A percentile compares a stretch with the other conserved stretches of the same genome.
phyloP scores from a whole-genome alignment of 2,113 vertebrate genomes.

The Sigmodon hispidus region DNA sequence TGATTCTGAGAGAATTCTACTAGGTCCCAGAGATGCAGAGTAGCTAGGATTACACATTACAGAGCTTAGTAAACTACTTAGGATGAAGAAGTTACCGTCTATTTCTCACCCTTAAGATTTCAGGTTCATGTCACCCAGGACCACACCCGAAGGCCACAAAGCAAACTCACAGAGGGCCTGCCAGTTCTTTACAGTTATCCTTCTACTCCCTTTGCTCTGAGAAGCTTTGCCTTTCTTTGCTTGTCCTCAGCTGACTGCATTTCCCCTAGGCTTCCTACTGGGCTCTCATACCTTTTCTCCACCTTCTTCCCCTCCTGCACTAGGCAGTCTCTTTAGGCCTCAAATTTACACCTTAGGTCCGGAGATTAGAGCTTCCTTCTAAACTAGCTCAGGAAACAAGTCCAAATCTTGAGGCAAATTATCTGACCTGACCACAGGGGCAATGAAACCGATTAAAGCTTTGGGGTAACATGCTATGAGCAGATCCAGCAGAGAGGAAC shows the following conservation, averaged over 20 bases:
- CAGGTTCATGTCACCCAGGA: too few relatives aligned
- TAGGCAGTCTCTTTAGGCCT: not conserved
- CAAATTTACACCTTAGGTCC: not conserved
- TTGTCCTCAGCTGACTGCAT: not conserved
- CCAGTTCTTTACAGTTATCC: too few relatives aligned
- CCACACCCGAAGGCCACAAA: too few relatives aligned
- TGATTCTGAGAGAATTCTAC: not conserved
- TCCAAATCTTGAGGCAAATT: not conserved
- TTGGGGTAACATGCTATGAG: not conserved
- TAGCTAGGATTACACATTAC: not conserved
- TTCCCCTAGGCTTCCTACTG: not conserved
- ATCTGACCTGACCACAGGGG: not conserved
- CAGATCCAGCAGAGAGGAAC: not conserved
- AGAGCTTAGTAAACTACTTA: not conserved
- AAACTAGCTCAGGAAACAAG: not conserved
- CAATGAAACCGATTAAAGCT: not conserved
- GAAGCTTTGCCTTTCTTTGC: not conserved
- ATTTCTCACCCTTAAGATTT: not conserved
- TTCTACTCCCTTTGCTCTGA: not conserved
- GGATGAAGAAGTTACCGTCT: not conserved
- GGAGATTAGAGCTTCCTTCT: not conserved
- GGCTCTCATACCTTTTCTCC: not conserved
- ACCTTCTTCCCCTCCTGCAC: not conserved
- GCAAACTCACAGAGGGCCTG: not conserved
- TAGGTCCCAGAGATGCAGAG: not conserved